Conservation (phyloP, 2,888 invertebrate genomes). For the Chironomus riparius region DNA sequence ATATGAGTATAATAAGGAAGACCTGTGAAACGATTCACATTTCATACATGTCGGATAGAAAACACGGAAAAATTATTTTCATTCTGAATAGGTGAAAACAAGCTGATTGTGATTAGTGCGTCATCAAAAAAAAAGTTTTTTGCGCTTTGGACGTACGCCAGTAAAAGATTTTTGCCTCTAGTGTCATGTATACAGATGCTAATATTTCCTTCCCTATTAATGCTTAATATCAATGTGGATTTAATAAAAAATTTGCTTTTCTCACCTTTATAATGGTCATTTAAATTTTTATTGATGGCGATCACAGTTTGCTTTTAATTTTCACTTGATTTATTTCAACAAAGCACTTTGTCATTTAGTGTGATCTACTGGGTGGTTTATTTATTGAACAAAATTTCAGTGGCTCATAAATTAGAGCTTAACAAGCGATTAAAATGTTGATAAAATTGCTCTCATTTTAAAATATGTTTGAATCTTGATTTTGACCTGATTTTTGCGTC, state of each 20-base stretch:
- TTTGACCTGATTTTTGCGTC: too few species aligned
- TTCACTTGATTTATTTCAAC: neutral
- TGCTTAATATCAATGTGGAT: neutral
- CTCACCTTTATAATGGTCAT: too few species aligned
- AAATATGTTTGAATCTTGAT: too few species aligned
- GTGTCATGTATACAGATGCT: slow-evolving; percentile 7
- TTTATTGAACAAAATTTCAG: too few species aligned
- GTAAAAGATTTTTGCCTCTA: neutral
- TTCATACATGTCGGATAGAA: neutral
- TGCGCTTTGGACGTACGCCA: slow-evolving; percentile 15
- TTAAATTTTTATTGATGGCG: neutral
- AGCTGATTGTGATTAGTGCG: slow-evolving; percentile 19
- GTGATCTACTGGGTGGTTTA: too few species aligned
- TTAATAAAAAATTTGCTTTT: neutral
- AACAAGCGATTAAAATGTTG: too few species aligned
- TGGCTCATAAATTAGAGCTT: too few species aligned
- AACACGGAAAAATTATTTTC: slow-evolving; percentile 12
- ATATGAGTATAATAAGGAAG: slow-evolving; percentile 11
- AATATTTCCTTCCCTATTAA: neutral
- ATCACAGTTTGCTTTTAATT: neutral
- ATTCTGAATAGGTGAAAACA: slow-evolving; percentile 8
- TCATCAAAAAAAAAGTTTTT: slow-evolving; percentile 14
- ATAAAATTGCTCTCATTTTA: too few species aligned
- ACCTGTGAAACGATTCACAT: slow-evolving; percentile 23
- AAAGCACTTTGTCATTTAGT: too few species aligned